Evolutionary conservation across 2,888 invertebrate species (phyloP).

Genomic region (Capitulum mitella): DNA sequence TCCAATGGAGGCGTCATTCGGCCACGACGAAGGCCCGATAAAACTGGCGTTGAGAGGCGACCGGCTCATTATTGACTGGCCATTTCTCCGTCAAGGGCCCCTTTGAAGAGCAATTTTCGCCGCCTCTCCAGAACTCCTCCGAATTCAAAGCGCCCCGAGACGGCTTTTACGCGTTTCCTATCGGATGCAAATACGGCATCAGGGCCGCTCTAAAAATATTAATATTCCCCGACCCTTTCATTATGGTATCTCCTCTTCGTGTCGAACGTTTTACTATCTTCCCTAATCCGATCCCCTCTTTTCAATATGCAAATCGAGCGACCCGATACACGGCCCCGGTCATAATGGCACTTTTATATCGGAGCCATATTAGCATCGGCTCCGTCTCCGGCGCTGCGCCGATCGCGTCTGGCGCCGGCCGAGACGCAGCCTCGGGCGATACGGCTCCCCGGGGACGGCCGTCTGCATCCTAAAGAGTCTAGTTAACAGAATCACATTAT

Average conservation of each 20-base stretch:
- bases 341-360: slow-evolving; percentile 24
- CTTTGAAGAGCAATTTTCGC: slow-evolving; percentile 7
- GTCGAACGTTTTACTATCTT: slow-evolving; percentile 25
- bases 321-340: slow-evolving; percentile 8
- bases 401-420: neutral
- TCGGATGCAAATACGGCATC: slow-evolving; percentile 22
- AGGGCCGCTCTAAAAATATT: slow-evolving; percentile 16
- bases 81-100: neutral
- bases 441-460: slow-evolving; percentile 3
- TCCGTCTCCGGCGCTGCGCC: neutral
- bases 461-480: slow-evolving; percentile 21
- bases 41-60: too few relatives aligned
- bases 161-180: slow-evolving; percentile 24
- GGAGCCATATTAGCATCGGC: slow-evolving; percentile 7
- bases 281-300: slow-evolving; percentile 22
- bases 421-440: neutral
- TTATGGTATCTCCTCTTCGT: slow-evolving; percentile 20
- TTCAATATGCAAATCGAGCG: slow-evolving; percentile 14
- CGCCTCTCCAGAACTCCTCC: slow-evolving; percentile 22
- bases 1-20: too few relatives aligned
- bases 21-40: too few relatives aligned
- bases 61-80: slow-evolving; percentile 18
- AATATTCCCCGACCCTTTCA: slow-evolving; percentile 24
- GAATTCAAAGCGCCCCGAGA: slow-evolving; percentile 5
- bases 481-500: slow-evolving; percentile 24